Evolutionary conservation across 2,113 vertebrate species (phyloP), one percentile per base, ranked within the genome.

Genomic region (Tragelaphus imberbis): DNA sequence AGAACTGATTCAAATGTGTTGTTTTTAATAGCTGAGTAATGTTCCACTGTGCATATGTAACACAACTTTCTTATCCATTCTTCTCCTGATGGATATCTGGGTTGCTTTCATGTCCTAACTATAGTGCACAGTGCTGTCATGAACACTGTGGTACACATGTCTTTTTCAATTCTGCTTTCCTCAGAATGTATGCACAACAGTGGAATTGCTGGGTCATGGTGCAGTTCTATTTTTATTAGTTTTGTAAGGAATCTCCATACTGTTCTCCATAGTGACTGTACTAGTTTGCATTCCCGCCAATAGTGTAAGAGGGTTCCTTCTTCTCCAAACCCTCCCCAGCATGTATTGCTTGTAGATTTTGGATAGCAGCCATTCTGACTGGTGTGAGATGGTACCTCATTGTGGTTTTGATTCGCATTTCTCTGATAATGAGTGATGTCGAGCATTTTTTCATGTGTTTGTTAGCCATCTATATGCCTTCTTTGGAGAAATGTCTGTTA

Each of bases 71-170:
- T 71, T 23, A 23, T 36, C 19, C 17, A 36, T 36, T 71, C 4
- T 0, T 71, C 65, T 71, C n/a, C 65, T 71, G 19, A 71, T 36
- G 65, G n/a, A 23, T 19, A 36, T 23, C 65, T 71, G 36, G 17
- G n/a, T 36, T 71, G 65, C 65, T 71, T 71, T n/a, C n/a, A 71
- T 23, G 65, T 36, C 17, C 65, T 71, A 71, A 23, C 19, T 23
- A 36, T 71, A 71, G 17, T 21, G 65, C 36, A 71, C 65, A 36
- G 65, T 11, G 19, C n/a, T 71, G 9, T 36, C n/a, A 36, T 23
- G n/a, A 36, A 71, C n/a, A 36, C n/a, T 71, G n/a, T 0, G 0
- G 65, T 36, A 23, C 65, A 36, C 5, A 21, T 23, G n/a, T 36
- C 65, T 71, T 36, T 71, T 71, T 71, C 65, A 71, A 3, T 71